Base-by-base conservation (phyloP, 2,888 invertebrate species). In the Clostera curtula region DNA sequence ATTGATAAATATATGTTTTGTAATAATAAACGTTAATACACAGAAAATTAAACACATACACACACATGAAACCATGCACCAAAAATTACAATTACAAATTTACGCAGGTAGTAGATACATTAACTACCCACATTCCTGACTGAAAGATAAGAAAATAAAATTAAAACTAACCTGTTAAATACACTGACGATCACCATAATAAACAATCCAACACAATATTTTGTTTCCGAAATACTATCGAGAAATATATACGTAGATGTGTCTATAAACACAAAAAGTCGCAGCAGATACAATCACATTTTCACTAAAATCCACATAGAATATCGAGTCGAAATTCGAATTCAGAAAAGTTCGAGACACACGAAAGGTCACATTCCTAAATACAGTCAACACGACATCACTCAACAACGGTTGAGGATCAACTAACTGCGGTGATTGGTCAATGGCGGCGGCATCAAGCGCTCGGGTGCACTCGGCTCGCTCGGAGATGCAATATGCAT, bases 121-220 rank as follows among this genome's bases (percentile, higher is more conserved):
- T n/a, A n/a, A n/a, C n/a, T n/a, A n/a, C n/a, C n/a, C n/a, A n/a
- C n/a, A n/a, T n/a, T n/a, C n/a, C n/a, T n/a, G n/a, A n/a, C 4
- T 19, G 2, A 19, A 11, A 10, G 10, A 3, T 12, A 6, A 6
- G 13, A 10, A 9, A 13, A 12, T 12, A 46, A 32, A 34, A 27
- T 25, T 29, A 27, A 24, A 25, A 18, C 77, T 70, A 55, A 82
- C 82, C 82, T 82, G 72, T 76, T 83, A 62, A 83, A 83, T 57
- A 83, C 82, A 64, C 82, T 72, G 64, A 83, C 80, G 59, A 83
- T 82, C 64, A 83, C 82, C 82, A 83, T 83, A 70, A 61, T 80
- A 69, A 73, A 74, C 62, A 73, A 79, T 77, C 80, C 79, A 66
- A 57, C 42, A 45, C 43, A 46, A 52, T 50, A 52, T 50, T 51